Base-by-base conservation (phyloP, 2,113 vertebrate genomes). In the Phocoena phocoena region DNA sequence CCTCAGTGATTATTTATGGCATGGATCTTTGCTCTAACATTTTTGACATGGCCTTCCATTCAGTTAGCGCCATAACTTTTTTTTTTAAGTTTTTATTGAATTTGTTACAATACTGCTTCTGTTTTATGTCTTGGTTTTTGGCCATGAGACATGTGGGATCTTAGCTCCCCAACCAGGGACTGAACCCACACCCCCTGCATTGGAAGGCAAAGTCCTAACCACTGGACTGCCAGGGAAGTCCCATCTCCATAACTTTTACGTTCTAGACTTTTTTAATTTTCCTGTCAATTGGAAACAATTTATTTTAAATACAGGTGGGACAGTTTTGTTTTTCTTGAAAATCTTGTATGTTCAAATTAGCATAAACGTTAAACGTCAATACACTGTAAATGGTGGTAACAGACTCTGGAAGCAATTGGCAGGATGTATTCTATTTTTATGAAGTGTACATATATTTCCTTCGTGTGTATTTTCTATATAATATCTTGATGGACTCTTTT, bases 351-450 rank as follows among this genome's bases (percentile, higher is more conserved):
- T 98, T 98, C 98, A 97, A 98, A 98, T 98, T 97, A 98, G 76
- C 97, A 97, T 97, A 89, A 83, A 95, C 89, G 38, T 97, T 97
- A 88, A 93, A 97, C 90, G 98, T 99, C 99, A 97, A 98, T 98
- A 99, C 99, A 99, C 99, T 99, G 99, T 99, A 99, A 97, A 95
- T 96, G 97, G 96, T 93, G 95, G 95, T 97, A 97, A 98, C 77
- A 97, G 89, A 97, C 96, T 98, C 97, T 98, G 93, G 98, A 98
- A 98, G 98, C 98, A 97, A 98, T 98, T 99, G 96, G 97, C 97
- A 98, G 99, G 99, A 99, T 99, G 99, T 99, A 99, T 99, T 99
- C 99, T 99, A 99, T 99, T 99, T 99, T 99, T 98, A 99, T 98
- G 98, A 98, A 98, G 96, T 99, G 95, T 99, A 99, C 99, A 99